Conservation (phyloP, 1,140 invertebrate genomes). For the Dreissena rostriformis region DNA sequence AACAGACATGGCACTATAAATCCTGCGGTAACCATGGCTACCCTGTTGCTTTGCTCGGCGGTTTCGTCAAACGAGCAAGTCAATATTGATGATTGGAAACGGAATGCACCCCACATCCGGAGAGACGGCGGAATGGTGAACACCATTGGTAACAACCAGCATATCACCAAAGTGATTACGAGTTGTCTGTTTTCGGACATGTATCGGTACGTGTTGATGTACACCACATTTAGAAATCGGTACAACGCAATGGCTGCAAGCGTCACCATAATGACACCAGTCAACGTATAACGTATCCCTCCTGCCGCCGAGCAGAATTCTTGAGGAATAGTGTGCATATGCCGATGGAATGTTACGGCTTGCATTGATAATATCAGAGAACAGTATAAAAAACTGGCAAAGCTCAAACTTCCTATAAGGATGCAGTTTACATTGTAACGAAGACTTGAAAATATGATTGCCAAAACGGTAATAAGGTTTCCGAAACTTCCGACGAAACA, state of each 20-base stretch:
- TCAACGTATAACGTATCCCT: constrained; percentile 70
- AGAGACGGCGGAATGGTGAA: constrained; percentile 70
- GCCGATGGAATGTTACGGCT: constrained; percentile 68
- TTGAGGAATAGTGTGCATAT: constrained; percentile 54
- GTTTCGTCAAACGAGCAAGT: constrained; percentile 70
- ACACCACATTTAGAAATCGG: constrained; percentile 72
- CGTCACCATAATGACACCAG: constrained; percentile 73
- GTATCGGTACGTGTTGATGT: constrained; percentile 67
- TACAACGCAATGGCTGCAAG: constrained; percentile 74
- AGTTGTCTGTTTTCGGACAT: constrained; percentile 62
- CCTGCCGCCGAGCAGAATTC: constrained; percentile 67
- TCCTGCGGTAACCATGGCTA: constrained; percentile 69
- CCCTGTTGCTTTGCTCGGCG: constrained; percentile 70
- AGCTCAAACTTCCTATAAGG: constrained; percentile 74
- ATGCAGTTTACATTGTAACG: constrained; percentile 75
- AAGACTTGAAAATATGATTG: constrained; percentile 72
- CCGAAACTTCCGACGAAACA: constrained; percentile 69
- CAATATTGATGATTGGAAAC: constrained; percentile 68
- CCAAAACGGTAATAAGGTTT: constrained; percentile 73
- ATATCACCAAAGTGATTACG: constrained; percentile 60
- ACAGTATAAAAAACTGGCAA: constrained; percentile 73
- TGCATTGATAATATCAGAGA: constrained; percentile 70
- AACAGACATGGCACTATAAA: constrained; percentile 74
- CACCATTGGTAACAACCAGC: constrained; percentile 69
- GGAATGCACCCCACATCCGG: constrained; percentile 70